A percentile compares a stretch with the other conserved stretches of the same genome.
Conservation (phyloP, 2,888 invertebrate genomes). For the Phortica magna region DNA sequence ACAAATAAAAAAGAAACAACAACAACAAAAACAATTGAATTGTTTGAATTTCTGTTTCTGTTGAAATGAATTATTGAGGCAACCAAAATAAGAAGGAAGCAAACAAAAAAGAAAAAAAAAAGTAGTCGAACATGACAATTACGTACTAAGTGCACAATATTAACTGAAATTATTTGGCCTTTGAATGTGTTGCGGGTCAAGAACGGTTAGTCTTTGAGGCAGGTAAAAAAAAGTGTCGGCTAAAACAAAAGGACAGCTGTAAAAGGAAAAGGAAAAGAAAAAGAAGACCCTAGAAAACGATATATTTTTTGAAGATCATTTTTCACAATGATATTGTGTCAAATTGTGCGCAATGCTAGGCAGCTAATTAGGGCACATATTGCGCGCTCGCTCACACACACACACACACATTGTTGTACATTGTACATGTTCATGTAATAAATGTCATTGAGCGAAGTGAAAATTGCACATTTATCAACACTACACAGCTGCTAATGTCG, state of each 20-base stretch:
- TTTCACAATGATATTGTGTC: constrained; percentile 7
- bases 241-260: constrained; percentile 13
- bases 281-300: not conserved
- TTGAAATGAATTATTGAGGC: constrained; percentile 64
- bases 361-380: constrained; percentile 12
- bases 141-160: constrained; percentile 64
- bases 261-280: not conserved
- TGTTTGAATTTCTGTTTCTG: constrained; percentile 45
- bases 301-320: not conserved
- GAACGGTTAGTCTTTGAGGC: too few species aligned
- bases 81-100: constrained; percentile 50
- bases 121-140: constrained; percentile 17
- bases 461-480: constrained; percentile 10
- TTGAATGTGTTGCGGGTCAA: not conserved
- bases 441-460: constrained; percentile 2
- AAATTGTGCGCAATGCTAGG: constrained; percentile 14
- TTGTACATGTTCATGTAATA: not conserved
- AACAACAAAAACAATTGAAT: constrained; percentile 43
- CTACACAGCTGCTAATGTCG: constrained; percentile 11
- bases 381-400: not conserved
- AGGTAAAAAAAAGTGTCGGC: not conserved
- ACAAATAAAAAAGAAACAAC: constrained; percentile 53
- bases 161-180: constrained; percentile 64
- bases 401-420: too few species aligned
- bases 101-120: constrained; percentile 40